Base-by-base conservation (phyloP, 2,888 invertebrate genomes). In the Troglohyphantes excavatus region DNA sequence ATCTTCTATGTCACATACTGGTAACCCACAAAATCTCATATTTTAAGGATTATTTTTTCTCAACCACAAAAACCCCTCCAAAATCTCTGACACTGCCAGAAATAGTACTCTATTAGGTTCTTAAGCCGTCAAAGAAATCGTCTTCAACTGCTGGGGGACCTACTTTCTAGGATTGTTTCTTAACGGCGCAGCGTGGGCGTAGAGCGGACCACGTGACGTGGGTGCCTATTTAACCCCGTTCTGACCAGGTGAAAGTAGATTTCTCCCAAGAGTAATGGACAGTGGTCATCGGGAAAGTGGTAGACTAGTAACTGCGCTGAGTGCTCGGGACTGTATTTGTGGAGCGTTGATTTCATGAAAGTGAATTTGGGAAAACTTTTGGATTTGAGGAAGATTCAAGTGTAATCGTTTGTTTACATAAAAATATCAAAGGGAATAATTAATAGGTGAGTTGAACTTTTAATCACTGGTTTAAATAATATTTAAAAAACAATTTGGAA, bases 171-270 rank as follows among this genome's bases (percentile, higher is more conserved):
- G 33, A 59, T 61, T 67, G 26, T 53, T 53, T 67, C 75, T 75
- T 29, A 19, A 29, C 67, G 53, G 23, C n/a, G 43, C 21, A 59
- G 76, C 59, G 84, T 84, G 84, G 84, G 85, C 76, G 85, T 5
- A 67, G 53, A 39, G 59, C 1, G 2, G 19, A 43, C 76, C 85
- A 85, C 85, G 70, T 85, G 76, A 46, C 67, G 3, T 39, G 21
- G 23, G 29, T 33, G 27, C 67, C 67, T 85, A 85, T 85, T 85
- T 85, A 85, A 85, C 70, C 68, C 76, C 72, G 39, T 78, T 76
- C 63, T 21, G 39, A 63, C 67, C 39, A 17, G 29, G n/a, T 7
- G 63, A 70, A 46, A 79, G 46, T 29, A 26, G n/a, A 53, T 53
- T 53, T n/a, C 29, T 19, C 9, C 6, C 2, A 7, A 26, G 76